Base-by-base conservation (phyloP, 2,888 invertebrate species). In the Cataglyphis cursor region DNA sequence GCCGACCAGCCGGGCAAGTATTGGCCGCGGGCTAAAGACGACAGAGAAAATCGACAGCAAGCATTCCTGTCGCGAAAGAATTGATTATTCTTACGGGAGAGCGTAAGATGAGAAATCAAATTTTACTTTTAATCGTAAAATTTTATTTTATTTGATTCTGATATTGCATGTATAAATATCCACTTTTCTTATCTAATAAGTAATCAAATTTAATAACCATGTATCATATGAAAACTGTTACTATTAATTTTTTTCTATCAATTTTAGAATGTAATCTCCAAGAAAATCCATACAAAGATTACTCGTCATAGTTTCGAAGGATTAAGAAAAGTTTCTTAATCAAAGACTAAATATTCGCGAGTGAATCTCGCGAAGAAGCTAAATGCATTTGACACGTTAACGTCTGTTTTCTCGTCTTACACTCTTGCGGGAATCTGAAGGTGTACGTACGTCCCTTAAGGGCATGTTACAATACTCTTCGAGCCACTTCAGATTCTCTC, bases 371-470 rank as follows among this genome's bases (percentile, higher is more conserved):
- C 78, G 74, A 86, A 78, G 81, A 62, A 82, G 83, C 74, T 82
- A 94, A 91, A 91, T 93, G 93, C 88, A 87, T 93, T 94, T 93
- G 93, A 94, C 93, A 91, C 92, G 90, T 90, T 90, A 90, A 89
- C 65, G 86, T 90, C 90, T 91, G 92, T 93, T 93, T 93, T 93
- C 93, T 90, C 87, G 90, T 91, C 92, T 91, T 91, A 90, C 88
- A 91, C 91, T 90, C 91, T 92, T 87, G 85, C 88, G 87, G 83
- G 85, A 86, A 87, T 87, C 82, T 78, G 82, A 81, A 89, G 84
- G 81, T 84, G 89, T 90, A 89, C 88, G 89, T 86, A 92, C 90
- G 93, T 94, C 93, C 93, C 94, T 92, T 87, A 90, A 90, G 92
- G 94, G 93, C 93, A 93, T 92, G 92, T 93, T 93, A 91, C 91